Base-by-base conservation (phyloP, 1,140 invertebrate species). In the Diorhabda carinulata region DNA sequence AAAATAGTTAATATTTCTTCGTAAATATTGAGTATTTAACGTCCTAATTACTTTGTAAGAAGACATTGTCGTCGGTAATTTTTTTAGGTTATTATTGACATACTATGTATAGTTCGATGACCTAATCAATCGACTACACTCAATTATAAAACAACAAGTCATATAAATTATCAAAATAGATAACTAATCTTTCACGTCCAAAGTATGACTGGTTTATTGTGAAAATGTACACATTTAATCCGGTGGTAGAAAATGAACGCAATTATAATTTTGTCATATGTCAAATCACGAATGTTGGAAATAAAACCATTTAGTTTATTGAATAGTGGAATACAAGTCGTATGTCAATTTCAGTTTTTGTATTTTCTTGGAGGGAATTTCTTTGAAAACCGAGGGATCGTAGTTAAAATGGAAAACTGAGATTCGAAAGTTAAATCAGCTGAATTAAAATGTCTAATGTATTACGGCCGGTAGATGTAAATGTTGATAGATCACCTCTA, bases 381-480 rank as follows among this genome's bases (percentile, higher is more conserved):
- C 10, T 62, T 3, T n/a, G 9, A 43, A 43, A 62, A 62, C 58
- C 10, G 42, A 5, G 64, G 57, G 43, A 3, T n/a, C 42, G 41
- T 43, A 5, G 10, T 40, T 7, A 40, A 61, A 41, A 43, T 61
- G 59, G 40, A 63, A 44, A 44, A 43, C 45, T 45, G 43, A 43
- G 45, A 25, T 63, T 63, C n/a, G 41, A 44, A 45, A 25, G 40
- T 8, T 10, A 62, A 63, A 43, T 63, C 43, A 63, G 44, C 63
- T 65, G 5, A 45, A 41, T 59, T 69, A 70, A 40, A 66, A 76
- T 76, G 74, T 64, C 74, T 52, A 68, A 67, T 40, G 68, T 76
- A 60, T 69, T 76, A 59, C 69, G 70, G 69, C 71, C 73, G 40
- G 70, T 76, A 59, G 73, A 76, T 65, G 72, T 73, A 44, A 74